Percentiles rank a stretch among this genome's conserved stretches.
phyloP scores from a whole-genome alignment of 2,888 invertebrate genomes.

The Leptothorax acervorum region DNA sequence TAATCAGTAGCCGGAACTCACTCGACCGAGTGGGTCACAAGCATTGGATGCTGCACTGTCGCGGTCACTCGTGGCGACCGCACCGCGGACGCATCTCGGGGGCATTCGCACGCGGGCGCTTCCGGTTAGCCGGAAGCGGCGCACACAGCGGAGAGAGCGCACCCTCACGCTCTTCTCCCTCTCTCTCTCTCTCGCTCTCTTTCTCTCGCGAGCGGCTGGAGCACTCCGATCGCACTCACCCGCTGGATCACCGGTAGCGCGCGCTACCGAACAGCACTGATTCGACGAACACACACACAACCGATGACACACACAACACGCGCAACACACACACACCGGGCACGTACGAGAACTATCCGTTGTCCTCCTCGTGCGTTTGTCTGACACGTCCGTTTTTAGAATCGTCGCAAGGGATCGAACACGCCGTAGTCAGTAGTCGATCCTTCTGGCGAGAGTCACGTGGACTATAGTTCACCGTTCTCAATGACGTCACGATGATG shows the following conservation, averaged over 20 bases:
- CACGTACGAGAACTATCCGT: slow-evolving; percentile 41
- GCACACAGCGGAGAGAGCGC: slow-evolving; percentile 69
- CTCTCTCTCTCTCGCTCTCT: background rate
- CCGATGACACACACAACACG: slow-evolving; percentile 54
- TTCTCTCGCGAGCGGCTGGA: slow-evolving; percentile 16
- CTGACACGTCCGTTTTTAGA: background rate
- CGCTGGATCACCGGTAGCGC: slow-evolving; percentile 72
- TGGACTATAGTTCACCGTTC: slow-evolving; percentile 1
- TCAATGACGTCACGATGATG: slow-evolving; percentile 17
- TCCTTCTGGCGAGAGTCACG: slow-evolving; percentile 36
- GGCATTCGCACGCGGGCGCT: slow-evolving; percentile 66
- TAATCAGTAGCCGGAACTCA: slow-evolving; percentile 65
- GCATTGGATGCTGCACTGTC: slow-evolving; percentile 63
- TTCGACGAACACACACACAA: slow-evolving; percentile 72
- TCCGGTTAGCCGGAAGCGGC: slow-evolving; percentile 63
- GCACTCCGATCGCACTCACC: slow-evolving; percentile 75
- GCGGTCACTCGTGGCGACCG: slow-evolving; percentile 72
- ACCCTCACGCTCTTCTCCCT: slow-evolving; percentile 29
- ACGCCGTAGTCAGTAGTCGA: background rate
- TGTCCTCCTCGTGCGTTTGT: slow-evolving; percentile 34
- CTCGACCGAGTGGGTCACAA: slow-evolving; percentile 66
- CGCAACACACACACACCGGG: slow-evolving; percentile 23
- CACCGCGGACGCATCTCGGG: slow-evolving; percentile 72
- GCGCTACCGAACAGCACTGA: slow-evolving; percentile 73
- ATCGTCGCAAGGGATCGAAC: slow-evolving; percentile 16